phyloP scores from a whole-genome alignment of 2,888 invertebrate species.

The Oscheius sp. region DNA sequence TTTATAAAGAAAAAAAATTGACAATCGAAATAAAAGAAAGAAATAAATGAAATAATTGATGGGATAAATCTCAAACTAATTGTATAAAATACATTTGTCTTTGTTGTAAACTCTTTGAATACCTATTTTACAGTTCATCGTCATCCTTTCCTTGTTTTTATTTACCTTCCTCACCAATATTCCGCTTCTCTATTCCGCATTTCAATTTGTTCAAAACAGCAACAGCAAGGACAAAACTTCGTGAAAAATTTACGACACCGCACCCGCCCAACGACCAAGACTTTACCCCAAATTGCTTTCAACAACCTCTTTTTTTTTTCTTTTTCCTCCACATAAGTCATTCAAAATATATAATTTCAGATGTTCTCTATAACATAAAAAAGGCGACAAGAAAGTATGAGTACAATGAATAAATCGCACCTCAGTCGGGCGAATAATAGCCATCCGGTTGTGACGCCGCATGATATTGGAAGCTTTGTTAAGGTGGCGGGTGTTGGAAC shows the following conservation, averaged over 20 bases:
- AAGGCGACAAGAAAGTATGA: not conserved
- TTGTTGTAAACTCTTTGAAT: no score
- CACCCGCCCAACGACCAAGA: not conserved
- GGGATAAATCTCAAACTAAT: no score
- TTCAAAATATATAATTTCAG: not conserved
- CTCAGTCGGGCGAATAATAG: conserved; percentile 38
- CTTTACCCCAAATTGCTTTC: not conserved
- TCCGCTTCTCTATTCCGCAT: no score
- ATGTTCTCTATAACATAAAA: not conserved
- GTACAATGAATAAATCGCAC: conserved; percentile 28
- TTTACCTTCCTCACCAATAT: no score
- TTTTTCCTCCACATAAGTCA: not conserved
- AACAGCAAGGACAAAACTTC: no score
- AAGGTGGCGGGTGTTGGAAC: conserved; percentile 45
- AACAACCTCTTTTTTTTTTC: not conserved
- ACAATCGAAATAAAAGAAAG: no score
- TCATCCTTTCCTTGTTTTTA: no score
- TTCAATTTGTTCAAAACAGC: no score
- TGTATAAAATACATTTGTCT: no score
- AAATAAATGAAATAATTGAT: no score
- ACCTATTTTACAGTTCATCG: no score
- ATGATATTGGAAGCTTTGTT: conserved; percentile 45
- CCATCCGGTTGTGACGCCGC: conserved; percentile 42
- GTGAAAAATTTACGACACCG: not conserved
- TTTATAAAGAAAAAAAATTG: no score